Base-by-base conservation (phyloP, 2,888 invertebrate genomes). In the Microctonus aethiopoides region DNA sequence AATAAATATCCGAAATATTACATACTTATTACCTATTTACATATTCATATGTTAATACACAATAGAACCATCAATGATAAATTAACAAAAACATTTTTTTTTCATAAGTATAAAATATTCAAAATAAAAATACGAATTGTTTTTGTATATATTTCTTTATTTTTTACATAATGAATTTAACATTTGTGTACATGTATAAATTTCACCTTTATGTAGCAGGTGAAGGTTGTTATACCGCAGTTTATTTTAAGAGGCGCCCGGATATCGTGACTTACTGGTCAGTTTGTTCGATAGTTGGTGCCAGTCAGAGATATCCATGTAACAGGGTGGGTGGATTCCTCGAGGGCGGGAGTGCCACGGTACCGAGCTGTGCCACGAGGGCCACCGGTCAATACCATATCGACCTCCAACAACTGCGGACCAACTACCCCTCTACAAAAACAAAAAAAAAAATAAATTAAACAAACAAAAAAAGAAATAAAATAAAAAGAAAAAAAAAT, bases 271-370 rank as follows among this genome's bases (percentile, higher is more conserved):
- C 86, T 85, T n/a, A 83, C 82, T 86, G 86, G 86, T 86, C 86
- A 86, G 86, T 86, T 86, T 86, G 86, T 86, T 86, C 86, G 84
- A 86, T 86, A 86, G 85, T 85, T 77, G 85, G 86, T 86, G 84
- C 86, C 84, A 85, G 85, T 82, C 83, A 81, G 83, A 77, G 84
- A 81, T 83, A 79, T 81, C 84, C 76, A 72, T 68, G 64, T 67
- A 57, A 60, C 39, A 62, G 63, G 65, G 72, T 16, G 46, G 62
- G 65, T 69, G 75, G 59, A 66, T 67, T 52, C 61, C 69, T 69
- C 71, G 52, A 69, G 71, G 79, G 78, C 73, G 73, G 71, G 76
- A 79, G 79, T 82, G 81, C 86, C 85, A 85, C 85, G 85, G 86
- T 86, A 82, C 86, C 86, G 82, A 80, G 81, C 81, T 82, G 86